Evolutionary conservation across 2,888 invertebrate genomes (phyloP), one percentile per base, ranked within the genome.

Genomic region (Dolichomitus sp.): DNA sequence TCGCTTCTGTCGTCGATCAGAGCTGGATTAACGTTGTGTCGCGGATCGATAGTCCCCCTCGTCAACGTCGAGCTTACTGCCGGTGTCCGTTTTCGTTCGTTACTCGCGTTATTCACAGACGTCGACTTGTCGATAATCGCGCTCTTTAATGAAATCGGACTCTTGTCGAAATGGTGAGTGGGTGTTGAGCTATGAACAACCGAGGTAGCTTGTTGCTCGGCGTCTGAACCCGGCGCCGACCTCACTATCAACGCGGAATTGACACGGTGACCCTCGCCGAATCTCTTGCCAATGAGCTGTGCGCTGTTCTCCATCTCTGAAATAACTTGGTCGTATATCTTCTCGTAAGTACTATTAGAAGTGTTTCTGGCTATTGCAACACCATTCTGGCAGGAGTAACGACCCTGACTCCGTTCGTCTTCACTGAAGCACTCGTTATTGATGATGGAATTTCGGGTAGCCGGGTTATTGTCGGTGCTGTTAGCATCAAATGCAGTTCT

Each of bases 41-140:
- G 85, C 0, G 87, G 83, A 70, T 92, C 91, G 78, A 84, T 75
- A 2, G 23, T 76, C 45, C 83, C 86, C 37, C 84, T 79, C 27
- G 77, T 63, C 78, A 73, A 87, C 87, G 30, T 37, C 37, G 61
- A 30, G 30, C 17, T 54, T 5, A 14, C 27, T 4, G 0, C 81
- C 77, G 30, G 80, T 74, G 63, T 91, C 88, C 48, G 78, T 50
- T 85, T 86, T 40, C 78, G 76, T 37, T 85, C 84, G 40, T 63
- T 27, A 12, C 19, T 50, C 30, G 12, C 61, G 37, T n/a, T 17
- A 14, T 19, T 23, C 33, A 69, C 59, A 33, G 27, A 37, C 4
- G 70, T 3, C 40, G 90, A 89, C 80, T 89, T 92, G 83, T 92
- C 92, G 86, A 93, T 91, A 63, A 92, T 91, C 2, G 92, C 92